Evolutionary conservation across 2,888 invertebrate genomes (phyloP), one percentile per base, ranked within the genome.

Genomic region (Blastobasis lacticolella): DNA sequence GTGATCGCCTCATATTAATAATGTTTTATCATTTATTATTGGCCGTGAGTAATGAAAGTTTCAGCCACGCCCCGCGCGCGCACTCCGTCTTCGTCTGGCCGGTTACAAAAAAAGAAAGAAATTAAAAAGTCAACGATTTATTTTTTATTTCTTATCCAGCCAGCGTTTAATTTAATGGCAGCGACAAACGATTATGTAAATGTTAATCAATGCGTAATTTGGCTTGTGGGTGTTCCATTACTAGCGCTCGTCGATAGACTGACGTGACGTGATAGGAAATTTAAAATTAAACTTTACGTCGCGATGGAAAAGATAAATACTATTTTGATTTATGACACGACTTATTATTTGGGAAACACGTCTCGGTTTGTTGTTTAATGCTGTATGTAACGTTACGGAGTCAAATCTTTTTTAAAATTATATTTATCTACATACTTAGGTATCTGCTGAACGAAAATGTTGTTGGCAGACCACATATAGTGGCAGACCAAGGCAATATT

Each of bases 1-100:
- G 69, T 78, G 82, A 85, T 86, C 82, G 76, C 75, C 65, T 69
- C 74, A 74, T 81, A 87, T 87, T 88, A 87, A 88, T 88, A 88
- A 88, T 88, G 86, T 86, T 83, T 87, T 88, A 88, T 88, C 86
- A 88, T 88, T 88, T 88, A 86, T 88, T 84, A 88, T 76, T 70
- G 73, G 71, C 70, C 67, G 69, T 86, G 87, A 87, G 87, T 88
- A 87, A 88, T 88, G 88, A 84, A 86, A 86, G 79, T 86, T 79
- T 69, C 78, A 59, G 78, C 77, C 85, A 83, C 87, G 87, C 88
- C 86, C 84, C 76, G 77, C 77, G 71, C 76, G 75, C 73, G 70
- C 77, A 80, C 81, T 86, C 80, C 67, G 79, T 87, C 87, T 86
- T 86, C 85, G 86, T 86, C 87, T 81, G 5, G 42, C 63, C 59